Evolutionary conservation across 1,140 invertebrate species (phyloP).

Genomic region (Papilio helenus): DNA sequence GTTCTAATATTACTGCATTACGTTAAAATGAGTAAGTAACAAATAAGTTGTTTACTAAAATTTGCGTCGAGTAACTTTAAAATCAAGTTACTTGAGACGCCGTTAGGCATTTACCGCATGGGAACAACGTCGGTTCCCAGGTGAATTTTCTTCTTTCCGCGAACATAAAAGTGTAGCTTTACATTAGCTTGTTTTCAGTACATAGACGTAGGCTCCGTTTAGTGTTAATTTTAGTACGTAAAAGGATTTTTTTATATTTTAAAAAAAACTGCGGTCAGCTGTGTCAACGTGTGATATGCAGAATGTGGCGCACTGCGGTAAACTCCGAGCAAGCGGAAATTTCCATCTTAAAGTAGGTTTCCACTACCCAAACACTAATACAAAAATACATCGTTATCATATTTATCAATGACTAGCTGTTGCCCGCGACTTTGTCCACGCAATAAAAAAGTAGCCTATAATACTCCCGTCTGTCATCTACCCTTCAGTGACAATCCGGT

Average conservation of each 20-base stretch:
- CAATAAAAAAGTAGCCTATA: no score
- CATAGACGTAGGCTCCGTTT: background rate
- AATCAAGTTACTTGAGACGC: background rate
- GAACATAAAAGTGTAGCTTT: background rate
- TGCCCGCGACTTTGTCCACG: no score
- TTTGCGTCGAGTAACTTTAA: background rate
- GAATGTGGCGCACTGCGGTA: constrained; percentile 5
- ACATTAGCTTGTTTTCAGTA: background rate
- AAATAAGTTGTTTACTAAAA: background rate
- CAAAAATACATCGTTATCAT: background rate
- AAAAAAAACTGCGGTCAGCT: background rate
- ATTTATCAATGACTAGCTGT: no score
- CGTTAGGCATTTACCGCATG: background rate
- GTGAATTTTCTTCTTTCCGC: background rate
- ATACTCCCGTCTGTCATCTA: no score
- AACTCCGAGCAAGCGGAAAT: background rate
- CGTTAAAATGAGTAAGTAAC: background rate
- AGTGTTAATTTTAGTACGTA: background rate
- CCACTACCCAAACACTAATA: background rate
- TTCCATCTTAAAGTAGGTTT: background rate
- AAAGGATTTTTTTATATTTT: background rate
- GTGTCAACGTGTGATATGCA: background rate
- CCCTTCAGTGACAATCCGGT: no score
- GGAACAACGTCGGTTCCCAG: background rate
- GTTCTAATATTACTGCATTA: no score